These are phyloP conservation scores for Eulemur mongoz DNA, from an alignment of 2,797 vertebrate species.

Conservation along the genomic window DNA sequence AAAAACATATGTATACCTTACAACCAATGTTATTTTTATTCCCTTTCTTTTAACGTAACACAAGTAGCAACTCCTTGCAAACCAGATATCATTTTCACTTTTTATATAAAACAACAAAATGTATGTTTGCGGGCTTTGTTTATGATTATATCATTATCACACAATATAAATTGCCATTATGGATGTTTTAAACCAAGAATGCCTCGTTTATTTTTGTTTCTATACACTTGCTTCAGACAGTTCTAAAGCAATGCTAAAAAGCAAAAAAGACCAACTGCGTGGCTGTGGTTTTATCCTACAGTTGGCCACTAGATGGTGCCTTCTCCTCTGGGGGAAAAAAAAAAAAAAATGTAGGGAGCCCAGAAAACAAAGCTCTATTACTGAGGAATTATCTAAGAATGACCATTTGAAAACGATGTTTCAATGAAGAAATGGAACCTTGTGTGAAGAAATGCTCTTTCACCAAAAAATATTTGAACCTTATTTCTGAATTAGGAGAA, in stretches of 20 bases:
- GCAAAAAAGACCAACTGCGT: background rate
- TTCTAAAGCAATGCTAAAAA: background rate
- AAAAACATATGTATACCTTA: background rate
- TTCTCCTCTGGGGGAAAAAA: background rate
- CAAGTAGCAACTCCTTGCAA: background rate
- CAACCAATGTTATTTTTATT: background rate
- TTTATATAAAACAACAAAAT: background rate
- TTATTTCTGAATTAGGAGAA: conserved; percentile 21
- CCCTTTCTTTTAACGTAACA: background rate
- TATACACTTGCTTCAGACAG: background rate
- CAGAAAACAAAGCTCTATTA: background rate
- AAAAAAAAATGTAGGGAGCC: background rate
- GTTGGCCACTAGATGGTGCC: conserved; percentile 69
- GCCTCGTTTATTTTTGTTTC: background rate
- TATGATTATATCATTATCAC: background rate
- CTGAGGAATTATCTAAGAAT: background rate
- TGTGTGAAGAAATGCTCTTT: background rate
- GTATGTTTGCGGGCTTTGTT: background rate
- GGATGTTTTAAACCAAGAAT: background rate
- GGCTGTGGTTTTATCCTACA: background rate
- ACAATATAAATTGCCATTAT: background rate
- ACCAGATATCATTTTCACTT: background rate
- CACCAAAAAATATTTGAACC: background rate
- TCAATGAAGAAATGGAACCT: background rate
- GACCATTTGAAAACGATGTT: background rate